Evolutionary conservation across 2,797 vertebrate species (phyloP).

Genomic region (Gadopsis bispinosus): DNA sequence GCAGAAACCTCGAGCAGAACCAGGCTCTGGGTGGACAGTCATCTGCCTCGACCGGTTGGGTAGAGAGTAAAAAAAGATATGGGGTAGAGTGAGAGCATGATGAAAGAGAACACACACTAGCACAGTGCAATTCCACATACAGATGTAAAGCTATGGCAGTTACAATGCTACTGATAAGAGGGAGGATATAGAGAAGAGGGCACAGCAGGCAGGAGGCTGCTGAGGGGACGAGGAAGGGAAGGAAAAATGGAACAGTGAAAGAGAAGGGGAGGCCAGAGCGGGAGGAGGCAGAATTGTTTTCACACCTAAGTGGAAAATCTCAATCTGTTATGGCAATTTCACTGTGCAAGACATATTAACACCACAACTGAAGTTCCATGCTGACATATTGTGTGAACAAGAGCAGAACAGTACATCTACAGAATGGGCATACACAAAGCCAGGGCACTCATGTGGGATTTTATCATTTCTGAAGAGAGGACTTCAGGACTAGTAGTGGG

Average conservation of each 20-base stretch:
- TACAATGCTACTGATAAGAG: not conserved
- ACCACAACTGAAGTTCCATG: not conserved
- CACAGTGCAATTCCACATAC: no score
- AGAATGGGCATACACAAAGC: not conserved
- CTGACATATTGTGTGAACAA: constrained; percentile 12
- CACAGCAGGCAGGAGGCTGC: not conserved
- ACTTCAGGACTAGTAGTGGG: not conserved
- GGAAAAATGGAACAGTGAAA: not conserved
- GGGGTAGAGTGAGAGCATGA: no score
- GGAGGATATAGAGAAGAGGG: not conserved
- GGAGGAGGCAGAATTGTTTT: constrained; percentile 21
- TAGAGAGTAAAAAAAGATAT: no score
- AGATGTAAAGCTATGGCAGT: no score
- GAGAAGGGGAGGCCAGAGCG: not conserved
- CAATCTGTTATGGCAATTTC: constrained; percentile 19
- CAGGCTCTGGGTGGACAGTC: no score
- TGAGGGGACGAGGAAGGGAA: not conserved
- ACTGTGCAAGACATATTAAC: constrained; percentile 18
- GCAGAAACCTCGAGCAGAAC: no score
- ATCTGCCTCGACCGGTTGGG: no score
- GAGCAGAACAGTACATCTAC: not conserved
- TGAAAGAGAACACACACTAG: no score
- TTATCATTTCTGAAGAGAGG: not conserved
- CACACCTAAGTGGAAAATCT: constrained; percentile 7
- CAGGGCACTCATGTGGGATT: not conserved